phyloP scores from a whole-genome alignment of 1,140 invertebrate genomes.

The Apis florea region DNA sequence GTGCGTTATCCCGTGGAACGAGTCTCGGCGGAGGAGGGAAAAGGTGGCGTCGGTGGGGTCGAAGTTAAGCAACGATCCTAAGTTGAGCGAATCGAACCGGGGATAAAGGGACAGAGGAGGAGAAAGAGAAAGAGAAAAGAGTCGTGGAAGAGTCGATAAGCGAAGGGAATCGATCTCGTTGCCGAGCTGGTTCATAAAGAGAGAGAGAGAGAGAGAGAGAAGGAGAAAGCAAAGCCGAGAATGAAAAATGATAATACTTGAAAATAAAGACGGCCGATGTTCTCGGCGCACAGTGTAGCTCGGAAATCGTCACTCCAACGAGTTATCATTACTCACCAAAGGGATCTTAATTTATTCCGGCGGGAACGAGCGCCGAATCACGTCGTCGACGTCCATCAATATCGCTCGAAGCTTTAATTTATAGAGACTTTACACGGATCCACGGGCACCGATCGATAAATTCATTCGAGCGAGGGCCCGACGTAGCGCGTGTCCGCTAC shows the following conservation, averaged over 20 bases:
- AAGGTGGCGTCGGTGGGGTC: not conserved
- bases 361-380: slow-evolving; percentile 42
- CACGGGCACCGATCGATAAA: slow-evolving; percentile 33
- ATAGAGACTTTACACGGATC: slow-evolving; percentile 48
- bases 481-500: not conserved
- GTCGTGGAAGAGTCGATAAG: not conserved
- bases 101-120: slow-evolving; percentile 19
- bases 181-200: not conserved
- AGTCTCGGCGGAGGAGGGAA: not conserved
- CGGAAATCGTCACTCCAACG: slow-evolving; percentile 48
- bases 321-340: slow-evolving; percentile 51
- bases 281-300: slow-evolving; percentile 16
- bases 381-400: slow-evolving; percentile 51
- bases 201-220: not conserved
- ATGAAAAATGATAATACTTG: slow-evolving; percentile 50
- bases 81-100: slow-evolving; percentile 23
- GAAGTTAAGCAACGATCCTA: slow-evolving; percentile 33
- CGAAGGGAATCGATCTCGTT: not conserved
- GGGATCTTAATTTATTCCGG: slow-evolving; percentile 52
- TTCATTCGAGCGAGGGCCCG: slow-evolving; percentile 16
- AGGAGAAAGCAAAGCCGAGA: not conserved
- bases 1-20: not conserved
- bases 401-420: slow-evolving; percentile 38
- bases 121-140: not conserved
- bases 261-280: slow-evolving; percentile 38